These are phyloP conservation scores for Paradoxurus hermaphroditus DNA, from an alignment of 2,113 vertebrate species.

Conservation along the genomic window DNA sequence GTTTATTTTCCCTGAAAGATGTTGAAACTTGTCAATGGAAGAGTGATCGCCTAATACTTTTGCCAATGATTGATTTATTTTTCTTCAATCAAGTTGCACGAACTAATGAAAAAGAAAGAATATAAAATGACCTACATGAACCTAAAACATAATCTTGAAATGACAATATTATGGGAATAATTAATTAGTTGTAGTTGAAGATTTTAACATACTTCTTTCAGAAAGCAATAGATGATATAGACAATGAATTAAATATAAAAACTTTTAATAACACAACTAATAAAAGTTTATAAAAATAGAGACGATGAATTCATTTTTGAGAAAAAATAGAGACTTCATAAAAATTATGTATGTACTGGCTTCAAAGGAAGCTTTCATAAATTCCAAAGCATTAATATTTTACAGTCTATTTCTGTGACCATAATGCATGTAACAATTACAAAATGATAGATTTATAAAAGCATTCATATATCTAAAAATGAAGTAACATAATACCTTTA, in stretches of 20 bases:
- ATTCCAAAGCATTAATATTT: background rate
- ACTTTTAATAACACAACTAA: background rate
- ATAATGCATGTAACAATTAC: background rate
- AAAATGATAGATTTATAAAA: background rate
- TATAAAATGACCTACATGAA: background rate
- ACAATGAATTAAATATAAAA: background rate
- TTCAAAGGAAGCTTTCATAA: conserved; percentile 6
- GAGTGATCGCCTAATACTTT: conserved; percentile 90
- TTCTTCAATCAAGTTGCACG: conserved; percentile 92
- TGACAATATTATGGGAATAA: background rate
- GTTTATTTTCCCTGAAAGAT: conserved; percentile 92
- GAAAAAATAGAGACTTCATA: background rate
- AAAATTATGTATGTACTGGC: background rate
- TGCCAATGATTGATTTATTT: conserved; percentile 87
- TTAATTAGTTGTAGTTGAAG: background rate
- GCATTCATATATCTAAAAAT: background rate
- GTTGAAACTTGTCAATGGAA: conserved; percentile 85
- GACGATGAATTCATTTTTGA: background rate
- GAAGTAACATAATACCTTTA: background rate
- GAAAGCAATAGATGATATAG: background rate
- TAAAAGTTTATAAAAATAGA: background rate
- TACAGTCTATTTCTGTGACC: background rate
- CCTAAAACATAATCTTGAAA: background rate
- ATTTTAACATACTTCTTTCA: background rate
- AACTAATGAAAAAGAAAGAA: conserved; percentile 80